A percentile compares a stretch with the other conserved stretches of the same genome.
Conservation (phyloP, 2,888 invertebrate species). For the Criorhina ranunculi region DNA sequence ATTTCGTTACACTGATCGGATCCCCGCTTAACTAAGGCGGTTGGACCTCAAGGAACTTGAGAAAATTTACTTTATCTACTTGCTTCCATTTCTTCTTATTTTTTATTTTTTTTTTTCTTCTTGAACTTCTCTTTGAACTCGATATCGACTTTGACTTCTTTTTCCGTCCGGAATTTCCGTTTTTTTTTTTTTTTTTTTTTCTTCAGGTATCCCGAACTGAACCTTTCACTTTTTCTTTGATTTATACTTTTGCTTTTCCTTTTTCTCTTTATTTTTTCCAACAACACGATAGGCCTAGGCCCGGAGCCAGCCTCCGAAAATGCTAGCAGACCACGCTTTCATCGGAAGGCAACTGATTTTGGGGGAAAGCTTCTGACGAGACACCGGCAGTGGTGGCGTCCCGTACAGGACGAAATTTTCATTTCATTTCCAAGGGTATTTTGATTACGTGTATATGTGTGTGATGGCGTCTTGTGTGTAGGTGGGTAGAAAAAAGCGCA, state of each 20-base stretch:
- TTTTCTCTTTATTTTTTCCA: conserved; percentile 16
- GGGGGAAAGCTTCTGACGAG: conserved; percentile 46
- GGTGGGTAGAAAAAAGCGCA: conserved; percentile 42
- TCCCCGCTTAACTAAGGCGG: conserved; percentile 18
- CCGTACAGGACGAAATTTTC: conserved; percentile 47
- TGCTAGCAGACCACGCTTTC: conserved; percentile 62
- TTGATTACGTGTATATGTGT: conserved; percentile 22
- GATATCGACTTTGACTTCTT: conserved; percentile 14
- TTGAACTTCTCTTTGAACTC: not conserved
- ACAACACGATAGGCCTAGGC: conserved; percentile 22
- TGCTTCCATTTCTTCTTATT: conserved; percentile 28
- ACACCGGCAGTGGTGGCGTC: conserved; percentile 37
- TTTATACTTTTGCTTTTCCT: conserved; percentile 30
- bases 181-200: conserved; percentile 3
- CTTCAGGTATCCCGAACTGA: conserved; percentile 8
- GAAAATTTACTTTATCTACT: conserved; percentile 31
- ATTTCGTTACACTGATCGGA: conserved; percentile 36
- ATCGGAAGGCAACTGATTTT: conserved; percentile 73
- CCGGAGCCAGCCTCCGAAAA: conserved; percentile 63
- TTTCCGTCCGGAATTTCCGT: too few species aligned
- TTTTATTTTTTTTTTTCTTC: not conserved
- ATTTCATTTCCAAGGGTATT: conserved; percentile 62
- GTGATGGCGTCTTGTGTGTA: not conserved
- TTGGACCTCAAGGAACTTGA: conserved; percentile 24
- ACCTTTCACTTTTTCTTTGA: not conserved